Evolutionary conservation across 2,888 invertebrate species (phyloP).

Genomic region (Leucoptera coffeella): DNA sequence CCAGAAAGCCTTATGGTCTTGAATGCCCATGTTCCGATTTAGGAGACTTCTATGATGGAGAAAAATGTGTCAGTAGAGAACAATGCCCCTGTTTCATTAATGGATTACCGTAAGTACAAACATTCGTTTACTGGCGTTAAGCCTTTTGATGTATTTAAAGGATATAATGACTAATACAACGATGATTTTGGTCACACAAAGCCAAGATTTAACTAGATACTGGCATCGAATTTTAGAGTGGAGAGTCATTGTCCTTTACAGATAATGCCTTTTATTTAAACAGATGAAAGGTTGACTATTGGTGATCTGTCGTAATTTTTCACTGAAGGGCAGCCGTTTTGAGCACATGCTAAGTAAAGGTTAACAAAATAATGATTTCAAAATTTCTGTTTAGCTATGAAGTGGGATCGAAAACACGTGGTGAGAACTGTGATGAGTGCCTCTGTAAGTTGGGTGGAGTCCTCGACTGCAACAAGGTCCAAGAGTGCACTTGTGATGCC

Average conservation of each 20-base stretch:
- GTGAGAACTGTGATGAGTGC: slow-evolving; percentile 71
- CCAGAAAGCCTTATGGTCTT: slow-evolving; percentile 14
- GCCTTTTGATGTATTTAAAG: no score
- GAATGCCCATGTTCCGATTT: slow-evolving; percentile 47
- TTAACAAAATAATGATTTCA: slow-evolving; percentile 1
- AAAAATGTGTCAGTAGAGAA: slow-evolving; percentile 60
- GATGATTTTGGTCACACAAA: no score
- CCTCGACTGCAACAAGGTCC: slow-evolving; percentile 62
- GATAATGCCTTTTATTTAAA: no score
- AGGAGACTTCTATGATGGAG: slow-evolving; percentile 65
- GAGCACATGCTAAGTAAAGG: not conserved
- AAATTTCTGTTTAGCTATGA: slow-evolving; percentile 65
- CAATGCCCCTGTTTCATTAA: slow-evolving; percentile 76
- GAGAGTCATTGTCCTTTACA: no score
- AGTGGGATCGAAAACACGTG: slow-evolving; percentile 65
- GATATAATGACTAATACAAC: no score
- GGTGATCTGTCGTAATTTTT: no score
- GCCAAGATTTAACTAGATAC: no score
- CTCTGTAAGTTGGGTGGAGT: slow-evolving; percentile 71
- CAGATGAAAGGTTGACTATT: no score
- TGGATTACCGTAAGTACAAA: slow-evolving; percentile 49
- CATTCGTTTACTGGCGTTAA: no score
- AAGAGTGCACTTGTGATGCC: slow-evolving; percentile 58
- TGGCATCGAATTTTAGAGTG: no score
- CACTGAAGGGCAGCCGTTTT: no score